Evolutionary conservation across 2,797 vertebrate genomes (phyloP), one percentile per base, ranked within the genome.

Genomic region (Calcarius lapponicus): DNA sequence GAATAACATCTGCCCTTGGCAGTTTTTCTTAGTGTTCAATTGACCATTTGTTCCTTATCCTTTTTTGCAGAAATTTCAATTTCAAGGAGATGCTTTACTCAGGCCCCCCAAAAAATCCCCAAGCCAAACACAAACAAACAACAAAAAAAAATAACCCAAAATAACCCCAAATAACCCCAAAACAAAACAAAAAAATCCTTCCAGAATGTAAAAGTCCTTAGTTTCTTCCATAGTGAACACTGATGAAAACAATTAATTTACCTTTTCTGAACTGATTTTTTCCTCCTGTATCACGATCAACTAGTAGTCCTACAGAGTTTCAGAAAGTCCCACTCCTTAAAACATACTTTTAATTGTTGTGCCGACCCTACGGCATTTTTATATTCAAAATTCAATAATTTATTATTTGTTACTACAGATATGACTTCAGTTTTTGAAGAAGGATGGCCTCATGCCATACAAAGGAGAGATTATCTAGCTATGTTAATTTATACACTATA

Each of bases 31-130:
- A 14, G 13, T 56, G 10, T 66, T 94, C 74, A 66, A 3, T 38
- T 81, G 66, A 70, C 54, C 40, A 38, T 90, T 94, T 86, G 25
- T 72, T 86, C 19, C 28, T 83, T 86, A 61, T 43, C 25, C 6
- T 38, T 84, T 90, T 75, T 62, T 79, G n/a, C 36, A 92, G n/a
- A 81, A 62, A 88, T 92, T 92, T 90, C 28, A 72, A 60, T 91
- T 81, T 93, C 71, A 91, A 62, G 73, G 73, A 47, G 14, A 86
- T 43, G 28, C 2, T 81, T 42, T 79, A 53, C 28, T 75, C 20
- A 40, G 22, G 4, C 10, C 32, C 5, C 10, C 0, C 3, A 2
- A 5, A n/a, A 57, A 58, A 45, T 3, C 6, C 28, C 15, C 13
- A 80, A 66, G 16, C 17, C n/a, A 56, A 58, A 40, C 20, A 4